Conservation (phyloP, 1,140 invertebrate genomes). For the Ectropis grisescens region DNA sequence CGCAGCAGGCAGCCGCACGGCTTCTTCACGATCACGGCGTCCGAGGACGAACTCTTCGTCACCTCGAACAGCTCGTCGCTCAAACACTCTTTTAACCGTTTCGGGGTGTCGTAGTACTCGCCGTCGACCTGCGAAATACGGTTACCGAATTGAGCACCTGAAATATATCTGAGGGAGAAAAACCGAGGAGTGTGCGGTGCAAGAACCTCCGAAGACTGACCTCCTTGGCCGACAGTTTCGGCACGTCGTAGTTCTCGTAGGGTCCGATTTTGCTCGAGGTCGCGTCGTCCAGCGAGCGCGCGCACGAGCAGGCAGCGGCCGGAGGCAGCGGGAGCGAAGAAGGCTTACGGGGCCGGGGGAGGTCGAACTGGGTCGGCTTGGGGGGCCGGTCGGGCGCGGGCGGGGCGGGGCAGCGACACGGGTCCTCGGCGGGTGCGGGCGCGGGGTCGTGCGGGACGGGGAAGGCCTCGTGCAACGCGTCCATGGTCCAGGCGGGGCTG, state of each 20-base stretch:
- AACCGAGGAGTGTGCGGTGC: too few species aligned
- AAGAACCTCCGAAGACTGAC: too few species aligned
- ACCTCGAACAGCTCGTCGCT: constrained; percentile 72
- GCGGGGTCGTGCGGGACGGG: constrained; percentile 7
- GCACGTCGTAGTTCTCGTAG: constrained; percentile 85
- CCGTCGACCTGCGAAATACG: constrained; percentile 33
- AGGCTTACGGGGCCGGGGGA: constrained; percentile 60
- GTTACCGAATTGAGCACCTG: background rate
- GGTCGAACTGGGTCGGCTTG: constrained; percentile 47
- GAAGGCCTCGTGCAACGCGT: constrained; percentile 51
- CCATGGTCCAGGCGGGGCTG: constrained; percentile 76
- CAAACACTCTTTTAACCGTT: constrained; percentile 80
- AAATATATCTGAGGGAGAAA: background rate
- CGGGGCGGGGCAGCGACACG: constrained; percentile 21
- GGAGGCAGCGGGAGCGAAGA: constrained; percentile 58
- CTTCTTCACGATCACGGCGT: constrained; percentile 71
- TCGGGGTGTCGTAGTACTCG: constrained; percentile 83
- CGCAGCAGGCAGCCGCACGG: constrained; percentile 74
- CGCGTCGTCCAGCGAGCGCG: constrained; percentile 26
- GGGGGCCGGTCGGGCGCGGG: constrained; percentile 34
- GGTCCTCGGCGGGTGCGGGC: constrained; percentile 14
- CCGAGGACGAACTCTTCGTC: constrained; percentile 71
- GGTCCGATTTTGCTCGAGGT: constrained; percentile 56
- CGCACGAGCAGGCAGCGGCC: constrained; percentile 25
- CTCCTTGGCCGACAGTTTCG: constrained; percentile 73